A percentile compares a stretch with the other conserved stretches of the same genome.
phyloP scores from a whole-genome alignment of 1,140 invertebrate genomes.

The Psilanteris sp. region DNA sequence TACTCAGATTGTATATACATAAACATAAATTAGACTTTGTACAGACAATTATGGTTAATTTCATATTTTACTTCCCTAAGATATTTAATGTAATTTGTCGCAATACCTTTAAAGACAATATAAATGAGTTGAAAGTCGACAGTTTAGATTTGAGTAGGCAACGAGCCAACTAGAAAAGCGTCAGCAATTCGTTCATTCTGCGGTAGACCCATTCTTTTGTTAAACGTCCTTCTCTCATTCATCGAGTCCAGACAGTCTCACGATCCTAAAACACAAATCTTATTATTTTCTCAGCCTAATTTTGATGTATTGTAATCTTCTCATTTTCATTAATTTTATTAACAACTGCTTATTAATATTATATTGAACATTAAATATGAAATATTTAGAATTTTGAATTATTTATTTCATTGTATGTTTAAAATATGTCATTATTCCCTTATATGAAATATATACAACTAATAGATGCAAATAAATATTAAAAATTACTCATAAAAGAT shows the following conservation, averaged over 20 bases:
- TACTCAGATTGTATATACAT: too few relatives aligned
- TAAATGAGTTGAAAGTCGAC: slow-evolving; percentile 50
- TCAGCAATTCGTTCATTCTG: slow-evolving; percentile 55
- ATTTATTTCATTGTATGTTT: too few relatives aligned
- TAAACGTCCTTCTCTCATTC: slow-evolving; percentile 66
- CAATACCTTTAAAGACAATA: slow-evolving; percentile 44
- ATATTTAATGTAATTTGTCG: too few relatives aligned
- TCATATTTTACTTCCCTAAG: too few relatives aligned
- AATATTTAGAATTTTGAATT: too few relatives aligned
- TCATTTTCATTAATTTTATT: slow-evolving; percentile 30
- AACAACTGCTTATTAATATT: slow-evolving; percentile 42
- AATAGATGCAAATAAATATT: too few relatives aligned
- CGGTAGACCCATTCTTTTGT: slow-evolving; percentile 66
- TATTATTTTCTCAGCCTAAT: slow-evolving; percentile 64
- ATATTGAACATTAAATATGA: slow-evolving; percentile 1
- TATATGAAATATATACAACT: too few relatives aligned
- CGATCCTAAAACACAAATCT: slow-evolving; percentile 68
- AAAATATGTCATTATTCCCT: too few relatives aligned
- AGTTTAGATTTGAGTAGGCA: slow-evolving; percentile 52
- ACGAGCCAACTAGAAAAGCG: slow-evolving; percentile 59
- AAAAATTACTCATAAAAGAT: too few relatives aligned
- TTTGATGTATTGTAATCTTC: slow-evolving; percentile 35
- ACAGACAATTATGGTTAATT: too few relatives aligned
- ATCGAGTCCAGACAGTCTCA: slow-evolving; percentile 68
- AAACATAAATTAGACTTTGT: too few relatives aligned